phyloP scores from a whole-genome alignment of 2,797 vertebrate genomes.

The Masticophis lateralis region DNA sequence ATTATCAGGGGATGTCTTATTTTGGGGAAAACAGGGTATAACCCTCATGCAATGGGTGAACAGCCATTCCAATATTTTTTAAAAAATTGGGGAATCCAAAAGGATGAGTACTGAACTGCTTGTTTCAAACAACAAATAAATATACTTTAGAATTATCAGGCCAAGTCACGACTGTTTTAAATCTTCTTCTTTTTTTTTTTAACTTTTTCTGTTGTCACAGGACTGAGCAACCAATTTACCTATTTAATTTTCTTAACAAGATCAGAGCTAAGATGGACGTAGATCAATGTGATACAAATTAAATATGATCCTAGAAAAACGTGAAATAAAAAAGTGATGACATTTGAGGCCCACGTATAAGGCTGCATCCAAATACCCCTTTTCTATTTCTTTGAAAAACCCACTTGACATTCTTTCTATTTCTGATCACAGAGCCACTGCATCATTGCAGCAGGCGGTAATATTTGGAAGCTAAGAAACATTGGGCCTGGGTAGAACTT shows the following conservation, averaged over 20 bases:
- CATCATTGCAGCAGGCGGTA: not conserved
- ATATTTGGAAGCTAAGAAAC: not conserved
- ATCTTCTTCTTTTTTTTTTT: not conserved
- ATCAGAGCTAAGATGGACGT: not conserved
- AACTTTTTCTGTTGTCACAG: not conserved
- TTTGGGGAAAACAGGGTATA: not conserved
- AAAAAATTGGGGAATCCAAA: not conserved
- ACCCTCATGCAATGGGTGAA: not conserved
- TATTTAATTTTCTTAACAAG: not conserved
- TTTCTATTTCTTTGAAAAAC: not conserved
- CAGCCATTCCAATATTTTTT: not conserved
- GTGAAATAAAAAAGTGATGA: not conserved
- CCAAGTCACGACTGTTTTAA: not conserved
- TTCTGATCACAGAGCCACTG: not conserved
- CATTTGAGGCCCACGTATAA: not conserved
- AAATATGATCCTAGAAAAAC: not conserved
- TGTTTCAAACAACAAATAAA: not conserved
- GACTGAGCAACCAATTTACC: not conserved
- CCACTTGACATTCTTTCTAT: not conserved
- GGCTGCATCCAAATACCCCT: not conserved
- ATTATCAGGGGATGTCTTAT: too few relatives aligned
- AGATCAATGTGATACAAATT: not conserved
- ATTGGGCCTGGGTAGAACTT: not conserved
- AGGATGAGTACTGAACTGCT: not conserved
- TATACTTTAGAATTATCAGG: not conserved